These are phyloP conservation scores for Spisula solida DNA, from an alignment of 2,888 invertebrate genomes.

Conservation along the genomic window DNA sequence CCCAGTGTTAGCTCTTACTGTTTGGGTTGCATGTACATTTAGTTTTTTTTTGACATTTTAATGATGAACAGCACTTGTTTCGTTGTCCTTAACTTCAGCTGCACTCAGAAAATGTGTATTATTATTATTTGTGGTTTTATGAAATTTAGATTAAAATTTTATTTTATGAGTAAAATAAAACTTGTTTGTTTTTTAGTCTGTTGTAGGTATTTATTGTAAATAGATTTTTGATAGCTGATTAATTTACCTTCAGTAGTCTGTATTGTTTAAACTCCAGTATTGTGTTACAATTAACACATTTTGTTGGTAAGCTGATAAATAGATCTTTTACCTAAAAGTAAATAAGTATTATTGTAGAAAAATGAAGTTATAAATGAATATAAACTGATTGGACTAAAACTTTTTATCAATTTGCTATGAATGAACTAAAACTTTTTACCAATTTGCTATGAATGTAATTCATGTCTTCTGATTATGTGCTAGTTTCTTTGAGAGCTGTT, in stretches of 20 bases:
- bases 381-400: too few species aligned
- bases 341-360: too few species aligned
- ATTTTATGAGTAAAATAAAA: background rate
- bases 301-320: background rate
- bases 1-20: slow-evolving; percentile 7
- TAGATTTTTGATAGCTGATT: background rate
- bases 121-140: background rate
- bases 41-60: slow-evolving; percentile 1
- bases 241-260: background rate
- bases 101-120: background rate
- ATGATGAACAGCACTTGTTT: background rate
- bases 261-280: background rate
- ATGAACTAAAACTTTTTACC: too few species aligned
- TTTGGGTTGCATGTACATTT: slow-evolving; percentile 5
- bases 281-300: background rate
- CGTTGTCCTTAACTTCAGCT: background rate
- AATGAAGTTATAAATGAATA: too few species aligned
- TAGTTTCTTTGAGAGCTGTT: too few species aligned
- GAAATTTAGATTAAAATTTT: background rate
- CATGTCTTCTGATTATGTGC: too few species aligned
- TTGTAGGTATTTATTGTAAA: background rate
- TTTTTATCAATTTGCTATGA: too few species aligned
- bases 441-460: too few species aligned
- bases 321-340: background rate
- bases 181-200: background rate